Percentiles rank a stretch among this genome's conserved stretches.
Evolutionary conservation across 2,888 invertebrate genomes (phyloP).

Genomic region (Oscheius sp.): DNA sequence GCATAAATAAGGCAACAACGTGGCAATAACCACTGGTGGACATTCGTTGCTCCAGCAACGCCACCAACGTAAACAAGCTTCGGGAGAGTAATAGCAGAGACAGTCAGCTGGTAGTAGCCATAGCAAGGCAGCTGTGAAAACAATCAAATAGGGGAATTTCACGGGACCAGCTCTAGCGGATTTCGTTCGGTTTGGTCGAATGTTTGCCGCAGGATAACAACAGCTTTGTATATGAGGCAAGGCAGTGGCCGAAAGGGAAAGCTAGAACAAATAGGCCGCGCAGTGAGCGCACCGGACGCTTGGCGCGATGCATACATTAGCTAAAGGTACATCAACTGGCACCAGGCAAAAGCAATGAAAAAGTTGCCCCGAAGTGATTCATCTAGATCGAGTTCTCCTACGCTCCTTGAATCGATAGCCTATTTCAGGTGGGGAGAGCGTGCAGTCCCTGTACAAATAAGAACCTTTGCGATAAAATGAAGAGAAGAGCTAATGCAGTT

Average conservation of each 20-base stretch:
- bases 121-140: conserved; percentile 1
- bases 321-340: conserved; percentile 14
- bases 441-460: conserved; percentile 15
- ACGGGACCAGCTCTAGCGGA: not conserved
- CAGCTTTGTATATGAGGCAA: conserved; percentile 28
- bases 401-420: conserved; percentile 1
- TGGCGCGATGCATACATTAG: conserved; percentile 27
- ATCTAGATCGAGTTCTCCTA: conserved; percentile 6
- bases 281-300: conserved; percentile 23
- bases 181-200: not conserved
- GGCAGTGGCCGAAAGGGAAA: conserved; percentile 18
- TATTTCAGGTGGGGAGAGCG: not conserved
- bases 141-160: not conserved
- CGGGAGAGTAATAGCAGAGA: not conserved
- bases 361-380: not conserved
- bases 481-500: conserved; percentile 6
- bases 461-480: conserved; percentile 5
- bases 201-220: conserved; percentile 13
- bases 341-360: not conserved
- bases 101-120: not conserved
- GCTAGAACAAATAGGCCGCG: conserved; percentile 31
- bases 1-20: not conserved
- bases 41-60: conserved; percentile 16
- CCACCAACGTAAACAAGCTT: not conserved
- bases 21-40: not conserved